phyloP scores from a whole-genome alignment of 2,888 invertebrate genomes.

The Dyspetes luteomarginatus region DNA sequence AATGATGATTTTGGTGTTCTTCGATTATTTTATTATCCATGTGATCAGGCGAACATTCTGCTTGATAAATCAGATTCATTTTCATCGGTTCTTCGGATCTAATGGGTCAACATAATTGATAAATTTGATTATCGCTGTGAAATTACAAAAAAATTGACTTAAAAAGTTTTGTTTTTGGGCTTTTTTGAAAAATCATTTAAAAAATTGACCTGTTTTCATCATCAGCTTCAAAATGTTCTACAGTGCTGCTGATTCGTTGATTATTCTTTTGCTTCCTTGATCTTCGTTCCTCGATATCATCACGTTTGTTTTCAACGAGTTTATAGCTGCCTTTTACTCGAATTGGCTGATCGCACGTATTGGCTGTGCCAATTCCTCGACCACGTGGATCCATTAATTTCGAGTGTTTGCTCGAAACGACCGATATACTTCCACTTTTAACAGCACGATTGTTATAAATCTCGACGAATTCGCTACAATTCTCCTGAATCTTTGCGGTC shows the following conservation, averaged over 20 bases:
- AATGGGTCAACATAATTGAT: background rate
- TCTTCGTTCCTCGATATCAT: conserved; percentile 28
- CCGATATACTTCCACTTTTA: conserved; percentile 73
- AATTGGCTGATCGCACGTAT: conserved; percentile 30
- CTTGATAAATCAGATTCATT: conserved; percentile 22
- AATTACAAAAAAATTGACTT: no score
- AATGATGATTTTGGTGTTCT: conserved; percentile 19
- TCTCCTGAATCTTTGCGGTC: conserved; percentile 57
- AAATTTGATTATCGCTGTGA: no score
- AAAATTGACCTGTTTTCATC: conserved; percentile 35
- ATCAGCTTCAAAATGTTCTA: conserved; percentile 30
- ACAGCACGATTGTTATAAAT: conserved; percentile 77
- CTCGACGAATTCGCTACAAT: conserved; percentile 75
- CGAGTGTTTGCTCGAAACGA: conserved; percentile 71
- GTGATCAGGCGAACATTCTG: conserved; percentile 3
- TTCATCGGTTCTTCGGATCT: conserved; percentile 41
- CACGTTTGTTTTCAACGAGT: conserved; percentile 16
- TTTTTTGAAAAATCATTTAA: background rate
- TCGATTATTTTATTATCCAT: conserved; percentile 1
- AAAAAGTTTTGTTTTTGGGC: no score
- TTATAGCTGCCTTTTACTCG: conserved; percentile 25
- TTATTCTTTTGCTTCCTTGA: conserved; percentile 30
- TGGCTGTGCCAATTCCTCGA: background rate
- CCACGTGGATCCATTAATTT: conserved; percentile 59
- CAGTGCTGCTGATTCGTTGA: conserved; percentile 12